phyloP scores from a whole-genome alignment of 2,113 vertebrate genomes.

The Hemiprocne comata region DNA sequence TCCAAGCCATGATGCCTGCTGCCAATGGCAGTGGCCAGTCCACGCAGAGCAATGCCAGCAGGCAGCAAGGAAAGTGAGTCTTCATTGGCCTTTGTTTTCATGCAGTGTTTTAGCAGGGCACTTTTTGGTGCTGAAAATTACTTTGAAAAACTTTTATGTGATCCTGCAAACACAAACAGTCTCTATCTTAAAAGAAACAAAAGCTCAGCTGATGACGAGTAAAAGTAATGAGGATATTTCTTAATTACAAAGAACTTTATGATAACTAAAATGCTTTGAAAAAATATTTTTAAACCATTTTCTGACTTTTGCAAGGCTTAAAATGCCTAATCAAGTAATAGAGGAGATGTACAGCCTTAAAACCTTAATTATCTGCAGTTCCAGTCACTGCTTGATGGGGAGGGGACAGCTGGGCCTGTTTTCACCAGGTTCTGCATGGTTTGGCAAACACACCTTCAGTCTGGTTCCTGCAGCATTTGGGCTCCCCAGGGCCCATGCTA shows the following conservation, averaged over 20 bases:
- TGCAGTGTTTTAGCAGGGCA: neutral
- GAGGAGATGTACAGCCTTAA: neutral
- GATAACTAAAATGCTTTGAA: neutral
- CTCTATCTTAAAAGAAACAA: neutral
- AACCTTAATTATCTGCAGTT: neutral
- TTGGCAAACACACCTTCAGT: conserved; percentile 45
- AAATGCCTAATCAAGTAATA: neutral
- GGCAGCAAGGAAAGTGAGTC: conserved; percentile 61
- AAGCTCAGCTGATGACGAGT: neutral
- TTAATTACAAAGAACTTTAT: neutral
- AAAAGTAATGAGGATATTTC: neutral
- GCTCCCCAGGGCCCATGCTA: fast-evolving
- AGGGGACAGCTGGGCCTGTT: neutral
- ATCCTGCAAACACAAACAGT: fast-evolving
- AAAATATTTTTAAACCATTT: neutral
- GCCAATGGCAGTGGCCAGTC: conserved; percentile 11
- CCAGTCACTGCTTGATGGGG: neutral
- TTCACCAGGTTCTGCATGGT: neutral
- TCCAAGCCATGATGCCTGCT: conserved; percentile 28
- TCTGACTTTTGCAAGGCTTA: neutral
- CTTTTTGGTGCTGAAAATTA: neutral
- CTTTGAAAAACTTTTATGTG: neutral
- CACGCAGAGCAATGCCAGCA: neutral
- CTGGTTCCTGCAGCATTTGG: neutral
- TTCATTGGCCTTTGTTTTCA: neutral